These are phyloP conservation scores for Limnephilus lunatus DNA, from an alignment of 2,888 invertebrate species.

Conservation along the genomic window DNA sequence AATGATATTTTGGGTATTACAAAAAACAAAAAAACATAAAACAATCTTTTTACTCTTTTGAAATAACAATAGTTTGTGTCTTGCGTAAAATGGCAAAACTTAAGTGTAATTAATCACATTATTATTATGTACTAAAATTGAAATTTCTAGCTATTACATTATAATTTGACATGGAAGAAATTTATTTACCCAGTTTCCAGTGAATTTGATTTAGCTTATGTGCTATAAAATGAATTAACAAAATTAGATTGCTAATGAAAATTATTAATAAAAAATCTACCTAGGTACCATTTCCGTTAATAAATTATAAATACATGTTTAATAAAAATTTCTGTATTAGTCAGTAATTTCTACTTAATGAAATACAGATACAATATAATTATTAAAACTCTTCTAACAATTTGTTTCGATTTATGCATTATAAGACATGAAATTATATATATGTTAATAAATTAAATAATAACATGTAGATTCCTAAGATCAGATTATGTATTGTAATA, in stretches of 20 bases:
- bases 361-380: background rate
- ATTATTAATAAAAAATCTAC: background rate
- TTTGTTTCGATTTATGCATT: background rate
- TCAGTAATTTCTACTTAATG: too few species aligned
- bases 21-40: too few species aligned
- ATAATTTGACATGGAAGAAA: background rate
- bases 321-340: background rate
- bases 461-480: background rate
- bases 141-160: background rate
- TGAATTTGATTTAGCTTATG: background rate
- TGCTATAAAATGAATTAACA: background rate
- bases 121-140: background rate
- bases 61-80: too few species aligned
- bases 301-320: background rate
- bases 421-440: background rate
- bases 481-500: background rate
- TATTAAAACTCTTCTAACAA: background rate
- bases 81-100: too few species aligned
- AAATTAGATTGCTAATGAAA: background rate
- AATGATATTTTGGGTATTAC: background rate
- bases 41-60: too few species aligned
- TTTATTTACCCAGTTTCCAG: background rate
- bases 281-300: background rate
- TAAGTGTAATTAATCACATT: background rate
- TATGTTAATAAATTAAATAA: background rate